phyloP scores from a whole-genome alignment of 2,113 vertebrate species.

The Petroica traversi region DNA sequence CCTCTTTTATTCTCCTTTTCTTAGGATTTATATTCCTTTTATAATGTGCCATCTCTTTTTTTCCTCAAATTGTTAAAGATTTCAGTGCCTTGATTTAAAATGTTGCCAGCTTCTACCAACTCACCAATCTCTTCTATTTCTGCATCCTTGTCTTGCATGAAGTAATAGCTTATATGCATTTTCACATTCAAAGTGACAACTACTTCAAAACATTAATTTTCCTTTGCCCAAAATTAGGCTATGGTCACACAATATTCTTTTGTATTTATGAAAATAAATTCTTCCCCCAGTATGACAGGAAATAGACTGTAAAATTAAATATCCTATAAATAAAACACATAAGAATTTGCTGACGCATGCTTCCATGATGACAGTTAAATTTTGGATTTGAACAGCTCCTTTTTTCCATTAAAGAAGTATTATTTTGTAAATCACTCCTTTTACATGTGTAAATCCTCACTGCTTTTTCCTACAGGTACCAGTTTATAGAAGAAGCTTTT shows the following conservation, averaged over 20 bases:
- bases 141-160: not conserved
- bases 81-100: conserved; percentile 13
- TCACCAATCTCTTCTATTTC: not conserved
- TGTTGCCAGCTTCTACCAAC: not conserved
- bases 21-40: not conserved
- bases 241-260: not conserved
- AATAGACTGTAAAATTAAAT: not conserved
- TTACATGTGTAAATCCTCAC: not conserved
- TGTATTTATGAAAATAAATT: not conserved
- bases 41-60: not conserved
- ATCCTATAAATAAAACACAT: not conserved
- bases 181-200: not conserved
- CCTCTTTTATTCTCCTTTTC: not conserved
- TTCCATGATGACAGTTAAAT: not conserved
- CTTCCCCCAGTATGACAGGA: not conserved
- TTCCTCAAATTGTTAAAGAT: not conserved
- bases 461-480: conserved; percentile 81
- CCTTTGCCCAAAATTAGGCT: not conserved
- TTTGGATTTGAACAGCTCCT: not conserved
- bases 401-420: not conserved
- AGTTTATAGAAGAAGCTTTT: conserved; percentile 98
- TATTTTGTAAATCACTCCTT: not conserved
- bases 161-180: not conserved
- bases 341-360: not conserved
- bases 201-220: not conserved